Base-by-base conservation (phyloP, 2,797 vertebrate genomes). In the Leptatherina wallacei region DNA sequence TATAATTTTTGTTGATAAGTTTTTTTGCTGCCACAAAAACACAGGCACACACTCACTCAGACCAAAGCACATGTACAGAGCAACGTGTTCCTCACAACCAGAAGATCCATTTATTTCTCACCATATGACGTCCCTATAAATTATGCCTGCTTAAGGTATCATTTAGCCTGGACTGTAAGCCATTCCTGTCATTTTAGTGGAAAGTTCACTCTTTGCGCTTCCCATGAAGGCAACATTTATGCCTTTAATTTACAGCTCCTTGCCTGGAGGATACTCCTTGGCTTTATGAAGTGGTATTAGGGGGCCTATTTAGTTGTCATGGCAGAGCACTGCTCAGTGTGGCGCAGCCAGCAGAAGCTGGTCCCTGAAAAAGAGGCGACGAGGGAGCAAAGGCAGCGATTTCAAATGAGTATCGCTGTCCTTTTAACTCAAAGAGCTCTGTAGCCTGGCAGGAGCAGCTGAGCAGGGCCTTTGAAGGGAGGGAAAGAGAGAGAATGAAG, bases 341-440 rank as follows among this genome's bases (percentile, higher is more conserved):
- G 92, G 91, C 63, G 92, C 87, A 92, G 91, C 91, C 87, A 90
- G 88, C 82, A 92, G 88, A 92, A 93, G 88, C 90, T 88, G 89
- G 86, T 71, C 47, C 81, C 71, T 83, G 85, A 90, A 87, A 89
- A 91, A 91, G 86, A 83, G 90, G 91, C 90, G 88, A 81, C 60
- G 75, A 82, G 87, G 81, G 89, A 91, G 89, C 83, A 89, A 89
- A 92, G 90, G 91, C 83, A 89, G 86, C 74, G 76, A 93, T 94
- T 94, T 94, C 91, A 94, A 94, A 94, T 94, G 90, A 93, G 92
- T 88, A 93, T 91, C 79, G 82, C 91, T 92, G 89, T 92, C 92
- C 92, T 95, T 95, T 95, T 94, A 95, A 95, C 93, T 94, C 92
- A 94, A 94, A 94, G 90, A 91, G 80, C 91, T 94, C 94, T 93